phyloP scores from a whole-genome alignment of 2,113 vertebrate genomes.

The Apteryx mantelli region DNA sequence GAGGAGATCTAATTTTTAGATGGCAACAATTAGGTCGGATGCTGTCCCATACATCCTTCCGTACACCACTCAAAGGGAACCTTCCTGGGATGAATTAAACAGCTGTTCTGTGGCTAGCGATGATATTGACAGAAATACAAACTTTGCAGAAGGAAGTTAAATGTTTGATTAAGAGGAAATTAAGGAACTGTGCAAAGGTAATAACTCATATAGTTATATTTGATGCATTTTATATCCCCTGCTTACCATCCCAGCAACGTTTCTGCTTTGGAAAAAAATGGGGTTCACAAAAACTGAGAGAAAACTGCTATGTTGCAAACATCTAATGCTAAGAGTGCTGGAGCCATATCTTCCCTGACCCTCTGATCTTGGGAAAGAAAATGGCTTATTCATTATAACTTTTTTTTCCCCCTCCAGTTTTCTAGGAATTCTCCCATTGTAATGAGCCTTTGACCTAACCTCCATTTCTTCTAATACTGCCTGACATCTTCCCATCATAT shows the following conservation, averaged over 20 bases:
- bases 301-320: not conserved
- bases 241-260: not conserved
- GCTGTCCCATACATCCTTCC: not conserved
- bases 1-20: not conserved
- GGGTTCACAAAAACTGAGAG: not conserved
- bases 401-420: not conserved
- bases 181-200: not conserved
- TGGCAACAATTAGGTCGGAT: not conserved
- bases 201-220: not conserved
- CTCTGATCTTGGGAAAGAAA: conserved; percentile 38
- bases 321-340: not conserved
- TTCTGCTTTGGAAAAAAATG: not conserved
- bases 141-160: not conserved
- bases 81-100: not conserved
- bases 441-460: conserved; percentile 54
- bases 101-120: not conserved
- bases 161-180: not conserved
- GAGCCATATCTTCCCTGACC: not conserved
- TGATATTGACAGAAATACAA: not conserved
- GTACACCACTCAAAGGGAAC: not conserved
- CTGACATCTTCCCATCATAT: conserved; percentile 71
- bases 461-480: conserved; percentile 55
- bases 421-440: conserved; percentile 59
- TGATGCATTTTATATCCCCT: not conserved
- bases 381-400: conserved; percentile 41